These are phyloP conservation scores for Rhadinocentrus ornatus DNA, from an alignment of 2,797 vertebrate genomes.

Conservation along the genomic window DNA sequence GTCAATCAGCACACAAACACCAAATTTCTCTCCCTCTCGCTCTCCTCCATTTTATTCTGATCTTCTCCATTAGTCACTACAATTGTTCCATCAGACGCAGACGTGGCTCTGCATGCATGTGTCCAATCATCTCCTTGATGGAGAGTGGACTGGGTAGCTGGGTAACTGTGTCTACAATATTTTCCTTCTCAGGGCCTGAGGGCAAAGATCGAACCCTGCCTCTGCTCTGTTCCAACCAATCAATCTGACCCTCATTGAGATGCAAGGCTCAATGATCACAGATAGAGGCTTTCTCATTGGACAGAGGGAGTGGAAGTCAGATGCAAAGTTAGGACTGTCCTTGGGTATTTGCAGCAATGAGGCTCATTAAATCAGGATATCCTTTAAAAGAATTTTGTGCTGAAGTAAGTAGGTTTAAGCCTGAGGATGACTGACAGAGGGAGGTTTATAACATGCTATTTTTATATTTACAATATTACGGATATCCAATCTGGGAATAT, in stretches of 20 bases:
- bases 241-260: constrained; percentile 81
- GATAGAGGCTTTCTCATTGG: constrained; percentile 71
- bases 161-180: constrained; percentile 54
- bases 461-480: neutral
- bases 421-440: neutral
- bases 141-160: constrained; percentile 63
- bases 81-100: constrained; percentile 73
- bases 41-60: constrained; percentile 55
- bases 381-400: constrained; percentile 3
- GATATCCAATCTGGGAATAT: neutral
- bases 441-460: neutral
- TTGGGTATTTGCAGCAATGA: constrained; percentile 47
- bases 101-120: constrained; percentile 69
- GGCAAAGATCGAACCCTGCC: constrained; percentile 79
- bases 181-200: constrained; percentile 63
- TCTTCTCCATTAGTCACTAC: constrained; percentile 68
- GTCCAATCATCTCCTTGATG: constrained; percentile 74
- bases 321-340: constrained; percentile 55
- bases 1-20: constrained; percentile 74
- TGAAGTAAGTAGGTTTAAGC: neutral
- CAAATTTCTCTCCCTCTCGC: constrained; percentile 39
- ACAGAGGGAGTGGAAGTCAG: constrained; percentile 51
- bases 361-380: constrained; percentile 41
- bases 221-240: constrained; percentile 66
- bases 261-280: constrained; percentile 79